A percentile compares a stretch with the other conserved stretches of the same genome.
Evolutionary conservation across 1,140 invertebrate genomes (phyloP).

Genomic region (Artemia franciscana): DNA sequence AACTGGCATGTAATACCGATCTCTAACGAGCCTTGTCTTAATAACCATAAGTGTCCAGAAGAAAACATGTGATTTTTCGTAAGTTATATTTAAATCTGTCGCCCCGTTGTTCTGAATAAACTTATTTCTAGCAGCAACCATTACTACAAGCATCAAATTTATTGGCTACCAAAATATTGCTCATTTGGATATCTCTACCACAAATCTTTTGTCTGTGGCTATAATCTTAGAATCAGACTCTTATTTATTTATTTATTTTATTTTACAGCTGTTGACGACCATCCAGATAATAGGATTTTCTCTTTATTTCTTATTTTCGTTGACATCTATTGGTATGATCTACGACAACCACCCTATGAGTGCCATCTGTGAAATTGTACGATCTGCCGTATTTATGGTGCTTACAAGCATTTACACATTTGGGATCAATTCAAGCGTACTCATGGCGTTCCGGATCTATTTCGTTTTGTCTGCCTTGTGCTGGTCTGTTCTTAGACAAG

Average conservation of each 20-base stretch:
- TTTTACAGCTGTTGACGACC: conserved; percentile 31
- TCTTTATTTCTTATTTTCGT: conserved; percentile 34
- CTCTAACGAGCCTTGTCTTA: no score
- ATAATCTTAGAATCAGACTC: no score
- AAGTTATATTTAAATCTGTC: no score
- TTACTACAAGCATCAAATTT: no score
- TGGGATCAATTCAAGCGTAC: neutral
- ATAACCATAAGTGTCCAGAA: no score
- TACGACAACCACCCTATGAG: conserved; percentile 32
- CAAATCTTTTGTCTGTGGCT: no score
- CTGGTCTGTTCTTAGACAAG: neutral
- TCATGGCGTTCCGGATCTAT: neutral
- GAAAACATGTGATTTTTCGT: no score
- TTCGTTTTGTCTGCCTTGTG: neutral
- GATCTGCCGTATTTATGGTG: conserved; percentile 25
- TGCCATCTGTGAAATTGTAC: conserved; percentile 26
- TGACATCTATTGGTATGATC: conserved; percentile 40
- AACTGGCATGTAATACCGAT: no score
- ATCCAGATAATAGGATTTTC: conserved; percentile 29
- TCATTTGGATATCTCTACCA: no score
- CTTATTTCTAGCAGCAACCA: no score
- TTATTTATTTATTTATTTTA: neutral
- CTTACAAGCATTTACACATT: neutral
- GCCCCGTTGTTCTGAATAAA: no score
- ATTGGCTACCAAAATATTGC: no score